Base-by-base conservation (phyloP, 2,888 invertebrate species). In the Mactromeris polynyma region DNA sequence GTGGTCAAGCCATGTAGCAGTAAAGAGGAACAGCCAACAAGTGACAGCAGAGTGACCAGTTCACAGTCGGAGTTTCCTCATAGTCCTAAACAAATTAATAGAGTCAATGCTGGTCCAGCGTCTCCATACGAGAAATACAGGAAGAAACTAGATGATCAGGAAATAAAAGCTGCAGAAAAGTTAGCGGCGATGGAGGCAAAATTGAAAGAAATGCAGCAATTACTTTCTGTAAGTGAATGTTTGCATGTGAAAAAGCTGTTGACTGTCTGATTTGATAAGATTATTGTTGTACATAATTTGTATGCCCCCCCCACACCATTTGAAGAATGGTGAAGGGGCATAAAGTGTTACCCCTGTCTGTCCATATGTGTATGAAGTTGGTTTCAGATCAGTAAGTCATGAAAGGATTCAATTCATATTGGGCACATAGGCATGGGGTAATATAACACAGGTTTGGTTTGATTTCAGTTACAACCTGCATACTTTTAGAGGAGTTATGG, bases 101-200 rank as follows among this genome's bases (percentile, higher is more conserved):
- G 58, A 80, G 33, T 69, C 0, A 36, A 26, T 7, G 83, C 33
- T 42, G 40, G 26, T 51, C 42, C 58, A 17, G 82, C 83, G 38
- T 93, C 94, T 21, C 93, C 93, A 21, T 94, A 91, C 85, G 88
- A 87, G 54, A 84, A 90, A 21, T 94, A 94, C 42, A 90, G 91
- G 80, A 80, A 93, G 38, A 92, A 93, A 86, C 54, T 94, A 46
- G 89, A 93, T 46, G 88, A 93, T 73, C 92, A 94, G 69, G 90
- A 94, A 26, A 78, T 85, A 31, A 87, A 93, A 73, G 92, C 93
- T 26, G 87, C 85, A 19, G 80, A 81, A 21, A 94, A 93, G 88
- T 78, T 94, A 85, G 91, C 93, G 40, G 94, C 94, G 85, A 92
- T 93, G 86, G 93, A 94, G 81, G 88, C 84, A 31, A 93, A 93